Evolutionary conservation across 2,888 invertebrate genomes (phyloP).

Genomic region (Hecatera dysodea): DNA sequence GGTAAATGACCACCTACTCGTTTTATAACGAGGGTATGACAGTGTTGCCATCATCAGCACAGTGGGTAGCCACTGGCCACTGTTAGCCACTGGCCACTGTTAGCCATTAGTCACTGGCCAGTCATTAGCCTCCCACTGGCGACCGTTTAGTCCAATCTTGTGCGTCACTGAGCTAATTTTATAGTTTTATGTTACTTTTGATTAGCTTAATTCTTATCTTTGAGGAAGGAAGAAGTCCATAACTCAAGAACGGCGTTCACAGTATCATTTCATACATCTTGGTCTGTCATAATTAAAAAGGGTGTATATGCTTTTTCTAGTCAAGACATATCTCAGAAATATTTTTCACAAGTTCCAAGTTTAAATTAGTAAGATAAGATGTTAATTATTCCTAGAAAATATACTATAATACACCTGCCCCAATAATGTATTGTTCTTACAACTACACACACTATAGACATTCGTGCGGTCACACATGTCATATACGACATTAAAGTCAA

Average conservation of each 20-base stretch:
- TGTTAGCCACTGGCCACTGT: slow-evolving; percentile 53
- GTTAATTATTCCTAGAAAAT: too few species aligned
- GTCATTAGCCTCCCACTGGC: slow-evolving; percentile 61
- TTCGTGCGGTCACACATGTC: neutral
- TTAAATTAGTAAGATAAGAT: too few species aligned
- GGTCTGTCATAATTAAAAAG: too few species aligned
- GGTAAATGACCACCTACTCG: slow-evolving; percentile 49
- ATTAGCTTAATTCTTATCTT: slow-evolving; percentile 4
- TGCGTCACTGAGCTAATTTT: slow-evolving; percentile 68
- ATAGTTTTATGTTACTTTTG: slow-evolving; percentile 43
- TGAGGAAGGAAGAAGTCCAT: neutral
- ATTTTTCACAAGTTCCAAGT: too few species aligned
- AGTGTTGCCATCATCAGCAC: slow-evolving; percentile 40
- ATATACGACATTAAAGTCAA: neutral
- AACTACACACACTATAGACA: neutral
- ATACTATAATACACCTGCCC: neutral
- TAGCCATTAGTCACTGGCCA: slow-evolving; percentile 58
- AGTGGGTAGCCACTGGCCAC: slow-evolving; percentile 43
- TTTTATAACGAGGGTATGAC: slow-evolving; percentile 60
- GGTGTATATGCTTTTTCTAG: too few species aligned
- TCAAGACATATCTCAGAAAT: too few species aligned
- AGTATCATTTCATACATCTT: too few species aligned
- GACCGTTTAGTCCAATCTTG: slow-evolving; percentile 70
- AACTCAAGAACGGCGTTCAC: too few species aligned
- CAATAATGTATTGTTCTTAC: neutral